A percentile compares a stretch with the other conserved stretches of the same genome.
These are phyloP conservation scores for Kryptolebias ocellatus DNA, from an alignment of 2,797 vertebrate genomes.

Conservation along the genomic window DNA sequence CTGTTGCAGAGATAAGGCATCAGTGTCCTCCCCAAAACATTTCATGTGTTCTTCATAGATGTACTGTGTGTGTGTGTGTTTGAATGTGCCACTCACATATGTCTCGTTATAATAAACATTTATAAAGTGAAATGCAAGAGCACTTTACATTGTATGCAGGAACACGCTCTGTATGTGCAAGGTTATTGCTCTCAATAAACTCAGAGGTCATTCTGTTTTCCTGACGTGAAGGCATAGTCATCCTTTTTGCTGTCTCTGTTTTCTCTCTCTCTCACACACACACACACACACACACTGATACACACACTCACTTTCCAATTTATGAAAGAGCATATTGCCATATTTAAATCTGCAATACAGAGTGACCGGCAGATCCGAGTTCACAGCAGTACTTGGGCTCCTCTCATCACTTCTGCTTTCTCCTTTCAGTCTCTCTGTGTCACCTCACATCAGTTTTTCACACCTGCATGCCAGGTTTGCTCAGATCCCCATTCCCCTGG, in stretches of 20 bases:
- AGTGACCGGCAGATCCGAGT: slow-evolving; percentile 58
- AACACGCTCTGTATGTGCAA: slow-evolving; percentile 31
- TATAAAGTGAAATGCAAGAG: slow-evolving; percentile 50
- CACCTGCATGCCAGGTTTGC: slow-evolving; percentile 81
- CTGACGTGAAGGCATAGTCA: slow-evolving; percentile 68
- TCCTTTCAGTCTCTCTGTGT: not conserved
- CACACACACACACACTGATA: slow-evolving; percentile 22
- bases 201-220: slow-evolving; percentile 72
- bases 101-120: slow-evolving; percentile 38
- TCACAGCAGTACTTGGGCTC: slow-evolving; percentile 50
- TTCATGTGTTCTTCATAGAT: slow-evolving; percentile 12
- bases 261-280: slow-evolving; percentile 30
- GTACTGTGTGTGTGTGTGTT: slow-evolving; percentile 29
- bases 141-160: slow-evolving; percentile 53
- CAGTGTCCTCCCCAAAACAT: slow-evolving; percentile 42
- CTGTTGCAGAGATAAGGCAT: slow-evolving; percentile 64
- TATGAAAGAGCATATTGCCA: slow-evolving; percentile 53
- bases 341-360: slow-evolving; percentile 51
- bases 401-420: slow-evolving; percentile 26
- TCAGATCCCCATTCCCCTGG: slow-evolving; percentile 82
- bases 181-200: slow-evolving; percentile 78
- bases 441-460: slow-evolving; percentile 60
- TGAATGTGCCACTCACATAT: slow-evolving; percentile 24
- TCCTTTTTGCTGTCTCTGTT: slow-evolving; percentile 69
- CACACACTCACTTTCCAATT: slow-evolving; percentile 46